Percentiles rank a stretch among this genome's conserved stretches.
These are phyloP conservation scores for Poeciliopsis presidionis DNA, from an alignment of 2,797 vertebrate species.

Conservation along the genomic window DNA sequence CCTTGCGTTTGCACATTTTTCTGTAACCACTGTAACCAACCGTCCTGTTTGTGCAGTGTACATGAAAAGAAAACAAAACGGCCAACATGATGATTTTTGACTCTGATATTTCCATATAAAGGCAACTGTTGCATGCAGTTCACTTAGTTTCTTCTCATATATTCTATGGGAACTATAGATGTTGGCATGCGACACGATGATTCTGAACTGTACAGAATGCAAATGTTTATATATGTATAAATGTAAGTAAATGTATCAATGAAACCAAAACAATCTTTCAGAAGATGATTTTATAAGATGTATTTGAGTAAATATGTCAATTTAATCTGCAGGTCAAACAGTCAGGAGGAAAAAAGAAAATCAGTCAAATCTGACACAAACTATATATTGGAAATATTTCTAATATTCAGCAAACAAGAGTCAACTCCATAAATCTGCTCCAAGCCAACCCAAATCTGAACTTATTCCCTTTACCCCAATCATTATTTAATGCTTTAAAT, in stretches of 20 bases:
- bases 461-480: neutral
- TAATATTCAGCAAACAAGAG: neutral
- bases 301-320: neutral
- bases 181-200: neutral
- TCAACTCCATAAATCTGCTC: neutral
- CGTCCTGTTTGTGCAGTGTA: slow-evolving; percentile 20
- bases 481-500: neutral
- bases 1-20: slow-evolving; percentile 16
- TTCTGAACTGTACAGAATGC: neutral
- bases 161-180: neutral
- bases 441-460: neutral
- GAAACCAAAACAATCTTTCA: neutral
- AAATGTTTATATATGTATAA: neutral
- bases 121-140: neutral
- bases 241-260: neutral
- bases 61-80: slow-evolving; percentile 9
- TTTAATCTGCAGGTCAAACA: neutral
- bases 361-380: neutral
- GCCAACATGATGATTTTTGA: neutral
- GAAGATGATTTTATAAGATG: neutral
- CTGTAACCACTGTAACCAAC: slow-evolving; percentile 41
- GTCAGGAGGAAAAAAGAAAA: neutral
- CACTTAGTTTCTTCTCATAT: neutral
- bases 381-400: neutral
- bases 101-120: neutral